phyloP scores from a whole-genome alignment of 2,888 invertebrate genomes.

The Andrena dorsata region DNA sequence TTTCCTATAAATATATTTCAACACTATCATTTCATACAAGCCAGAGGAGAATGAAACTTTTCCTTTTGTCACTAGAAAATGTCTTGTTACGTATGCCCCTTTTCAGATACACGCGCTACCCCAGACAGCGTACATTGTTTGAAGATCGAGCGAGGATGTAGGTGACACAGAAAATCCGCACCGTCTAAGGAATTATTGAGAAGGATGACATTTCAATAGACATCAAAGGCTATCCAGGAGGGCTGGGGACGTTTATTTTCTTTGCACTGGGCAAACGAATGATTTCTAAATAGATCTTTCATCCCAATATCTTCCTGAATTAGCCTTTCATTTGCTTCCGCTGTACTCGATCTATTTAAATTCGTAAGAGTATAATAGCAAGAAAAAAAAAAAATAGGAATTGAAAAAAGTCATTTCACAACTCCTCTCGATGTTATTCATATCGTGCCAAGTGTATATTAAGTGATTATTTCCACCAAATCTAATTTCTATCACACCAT shows the following conservation, averaged over 20 bases:
- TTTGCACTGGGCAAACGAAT: not conserved
- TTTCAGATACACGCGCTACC: not conserved
- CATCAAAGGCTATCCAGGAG: not conserved
- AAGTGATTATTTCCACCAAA: too few species aligned
- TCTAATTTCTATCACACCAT: not conserved
- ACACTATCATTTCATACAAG: not conserved
- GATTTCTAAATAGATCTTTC: not conserved
- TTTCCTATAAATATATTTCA: not conserved
- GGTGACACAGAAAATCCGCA: conserved; percentile 1
- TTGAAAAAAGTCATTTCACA: too few species aligned
- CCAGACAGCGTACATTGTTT: not conserved
- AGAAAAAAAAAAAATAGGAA: too few species aligned
- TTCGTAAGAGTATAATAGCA: not conserved
- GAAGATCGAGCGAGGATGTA: conserved; percentile 3
- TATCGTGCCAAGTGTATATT: too few species aligned
- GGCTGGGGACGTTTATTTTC: not conserved
- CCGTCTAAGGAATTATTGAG: conserved; percentile 14
- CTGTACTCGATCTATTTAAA: not conserved
- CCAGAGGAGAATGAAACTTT: not conserved
- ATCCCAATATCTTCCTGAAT: not conserved
- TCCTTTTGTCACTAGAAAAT: conserved; percentile 7
- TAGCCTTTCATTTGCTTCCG: not conserved
- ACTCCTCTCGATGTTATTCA: too few species aligned
- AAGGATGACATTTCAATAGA: not conserved
- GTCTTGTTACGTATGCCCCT: not conserved